phyloP scores from a whole-genome alignment of 2,888 invertebrate genomes.

The Synergus japonicus region DNA sequence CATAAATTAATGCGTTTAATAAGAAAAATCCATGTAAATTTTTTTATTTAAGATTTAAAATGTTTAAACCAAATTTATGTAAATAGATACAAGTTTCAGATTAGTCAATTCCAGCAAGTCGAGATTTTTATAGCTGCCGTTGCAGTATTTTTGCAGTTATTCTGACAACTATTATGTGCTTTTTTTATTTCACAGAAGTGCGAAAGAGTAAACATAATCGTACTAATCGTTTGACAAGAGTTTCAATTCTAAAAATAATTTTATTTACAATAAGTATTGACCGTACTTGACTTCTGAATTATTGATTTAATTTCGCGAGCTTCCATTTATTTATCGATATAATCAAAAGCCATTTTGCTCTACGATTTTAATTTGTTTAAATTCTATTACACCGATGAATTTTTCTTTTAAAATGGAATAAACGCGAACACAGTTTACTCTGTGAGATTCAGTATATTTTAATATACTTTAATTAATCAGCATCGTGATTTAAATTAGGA shows the following conservation, averaged over 20 bases:
- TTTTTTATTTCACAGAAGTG: not conserved
- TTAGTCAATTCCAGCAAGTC: not conserved
- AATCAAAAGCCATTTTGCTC: not conserved
- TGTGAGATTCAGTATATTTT: not conserved
- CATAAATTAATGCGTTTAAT: not conserved
- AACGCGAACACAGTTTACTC: not conserved
- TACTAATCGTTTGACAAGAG: not conserved
- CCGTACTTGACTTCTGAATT: not conserved
- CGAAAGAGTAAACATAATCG: not conserved
- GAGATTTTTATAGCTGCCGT: slow-evolving; percentile 17
- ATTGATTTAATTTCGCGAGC: not conserved
- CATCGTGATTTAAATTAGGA: slow-evolving; percentile 9
- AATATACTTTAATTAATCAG: not conserved
- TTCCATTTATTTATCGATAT: not conserved
- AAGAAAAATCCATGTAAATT: not conserved
- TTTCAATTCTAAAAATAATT: not conserved
- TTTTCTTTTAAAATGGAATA: not conserved
- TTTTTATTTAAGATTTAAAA: slow-evolving; percentile 37
- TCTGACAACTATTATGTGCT: not conserved
- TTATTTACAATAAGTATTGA: not conserved
- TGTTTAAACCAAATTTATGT: slow-evolving; percentile 38
- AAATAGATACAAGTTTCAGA: not conserved
- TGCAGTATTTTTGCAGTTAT: slow-evolving; percentile 17
- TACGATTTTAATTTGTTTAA: not conserved
- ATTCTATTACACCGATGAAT: not conserved